A percentile compares a stretch with the other conserved stretches of the same genome.
Evolutionary conservation across 2,113 vertebrate species (phyloP).

Genomic region (Hassar affinis): DNA sequence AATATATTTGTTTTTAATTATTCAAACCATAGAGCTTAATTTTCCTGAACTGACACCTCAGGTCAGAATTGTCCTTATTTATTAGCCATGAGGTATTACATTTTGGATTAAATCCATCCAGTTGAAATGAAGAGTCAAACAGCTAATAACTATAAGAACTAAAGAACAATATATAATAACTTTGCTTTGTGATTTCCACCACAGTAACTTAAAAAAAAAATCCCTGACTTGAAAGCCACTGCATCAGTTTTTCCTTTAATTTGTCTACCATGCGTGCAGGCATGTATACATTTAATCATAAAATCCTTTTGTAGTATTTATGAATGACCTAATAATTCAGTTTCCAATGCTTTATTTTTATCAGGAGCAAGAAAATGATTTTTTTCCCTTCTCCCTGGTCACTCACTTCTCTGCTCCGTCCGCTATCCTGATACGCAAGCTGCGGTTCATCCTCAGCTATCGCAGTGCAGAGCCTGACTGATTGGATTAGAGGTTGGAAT

Average conservation of each 20-base stretch:
- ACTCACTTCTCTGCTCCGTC: background rate
- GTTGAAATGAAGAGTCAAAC: background rate
- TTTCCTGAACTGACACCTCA: background rate
- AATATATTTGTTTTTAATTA: background rate
- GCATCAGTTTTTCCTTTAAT: background rate
- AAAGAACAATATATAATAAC: background rate
- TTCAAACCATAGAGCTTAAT: background rate
- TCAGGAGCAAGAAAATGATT: background rate
- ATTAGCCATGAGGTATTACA: background rate
- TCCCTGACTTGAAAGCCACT: too few species aligned
- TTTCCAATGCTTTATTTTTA: background rate
- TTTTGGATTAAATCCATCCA: background rate
- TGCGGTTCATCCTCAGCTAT: constrained; percentile 32
- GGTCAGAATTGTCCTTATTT: background rate
- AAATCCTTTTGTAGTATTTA: background rate
- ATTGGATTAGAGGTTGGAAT: constrained; percentile 56
- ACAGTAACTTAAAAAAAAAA: too few species aligned
- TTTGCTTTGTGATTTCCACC: background rate
- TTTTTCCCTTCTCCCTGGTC: background rate
- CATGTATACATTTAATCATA: background rate
- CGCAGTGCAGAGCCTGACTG: constrained; percentile 35
- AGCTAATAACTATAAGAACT: background rate
- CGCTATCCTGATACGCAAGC: constrained; percentile 25
- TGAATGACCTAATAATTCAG: background rate
- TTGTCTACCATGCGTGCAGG: background rate